phyloP scores from a whole-genome alignment of 2,113 vertebrate genomes.

The Otus sunia region DNA sequence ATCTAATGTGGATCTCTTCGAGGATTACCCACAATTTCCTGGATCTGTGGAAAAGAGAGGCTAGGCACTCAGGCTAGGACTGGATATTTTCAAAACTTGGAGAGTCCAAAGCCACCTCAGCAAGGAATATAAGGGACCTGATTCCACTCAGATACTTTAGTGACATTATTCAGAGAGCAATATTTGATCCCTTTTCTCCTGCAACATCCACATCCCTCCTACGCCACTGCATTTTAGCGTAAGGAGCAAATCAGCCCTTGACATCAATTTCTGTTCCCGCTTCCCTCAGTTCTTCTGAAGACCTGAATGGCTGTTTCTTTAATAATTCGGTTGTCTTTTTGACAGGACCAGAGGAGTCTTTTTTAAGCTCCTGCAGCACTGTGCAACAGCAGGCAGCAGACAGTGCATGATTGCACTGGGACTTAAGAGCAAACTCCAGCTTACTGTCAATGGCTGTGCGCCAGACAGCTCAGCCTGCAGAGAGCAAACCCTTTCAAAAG shows the following conservation, averaged over 20 bases:
- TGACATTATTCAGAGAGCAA: not conserved
- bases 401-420: conserved; percentile 69
- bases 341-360: conserved; percentile 30
- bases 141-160: not conserved
- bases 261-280: not conserved
- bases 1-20: not conserved
- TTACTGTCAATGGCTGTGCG: conserved; percentile 32
- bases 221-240: not conserved
- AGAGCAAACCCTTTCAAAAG: conserved; percentile 54
- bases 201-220: not conserved
- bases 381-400: conserved; percentile 56
- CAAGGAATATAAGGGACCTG: not conserved
- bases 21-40: not conserved
- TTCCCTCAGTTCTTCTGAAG: not conserved
- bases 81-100: not conserved
- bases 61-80: not conserved
- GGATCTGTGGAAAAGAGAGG: not conserved
- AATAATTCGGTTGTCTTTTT: conserved; percentile 59
- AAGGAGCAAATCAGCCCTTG: not conserved
- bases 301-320: conserved; percentile 35
- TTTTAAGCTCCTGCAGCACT: conserved; percentile 60
- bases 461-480: conserved; percentile 39
- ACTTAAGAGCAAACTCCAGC: conserved; percentile 57
- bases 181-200: not conserved
- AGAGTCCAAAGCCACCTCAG: not conserved